Evolutionary conservation across 2,888 invertebrate species (phyloP).

Genomic region (Operophtera brumata): DNA sequence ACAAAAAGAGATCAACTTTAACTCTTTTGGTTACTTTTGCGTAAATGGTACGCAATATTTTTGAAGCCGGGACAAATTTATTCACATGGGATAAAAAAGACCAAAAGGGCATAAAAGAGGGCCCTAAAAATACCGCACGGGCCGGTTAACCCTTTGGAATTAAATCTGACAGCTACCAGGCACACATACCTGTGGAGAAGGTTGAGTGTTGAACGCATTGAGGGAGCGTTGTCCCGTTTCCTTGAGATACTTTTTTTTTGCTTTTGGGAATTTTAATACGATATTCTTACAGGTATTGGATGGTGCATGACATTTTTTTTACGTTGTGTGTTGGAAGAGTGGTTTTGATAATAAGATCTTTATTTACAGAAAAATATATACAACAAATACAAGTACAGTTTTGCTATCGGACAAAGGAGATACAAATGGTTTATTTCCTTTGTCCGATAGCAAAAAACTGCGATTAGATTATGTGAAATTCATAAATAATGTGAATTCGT

Average conservation of each 20-base stretch:
- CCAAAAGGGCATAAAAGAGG: conserved; percentile 15
- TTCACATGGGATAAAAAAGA: conserved; percentile 14
- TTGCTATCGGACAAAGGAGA: too few species aligned
- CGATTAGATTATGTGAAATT: background rate
- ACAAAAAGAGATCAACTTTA: conserved; percentile 34
- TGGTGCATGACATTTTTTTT: background rate
- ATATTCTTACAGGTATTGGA: background rate
- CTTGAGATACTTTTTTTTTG: conserved; percentile 1
- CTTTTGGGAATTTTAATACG: conserved; percentile 9
- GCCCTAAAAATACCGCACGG: conserved; percentile 29
- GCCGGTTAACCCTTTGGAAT: conserved; percentile 44
- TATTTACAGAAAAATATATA: too few species aligned
- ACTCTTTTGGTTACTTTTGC: conserved; percentile 30
- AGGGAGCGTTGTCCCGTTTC: conserved; percentile 34
- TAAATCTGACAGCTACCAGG: conserved; percentile 47
- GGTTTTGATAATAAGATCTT: too few species aligned
- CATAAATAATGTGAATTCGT: background rate
- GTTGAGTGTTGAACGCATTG: conserved; percentile 43
- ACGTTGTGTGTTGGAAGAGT: too few species aligned
- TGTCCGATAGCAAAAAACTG: background rate
- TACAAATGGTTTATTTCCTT: too few species aligned
- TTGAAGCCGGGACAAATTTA: conserved; percentile 1
- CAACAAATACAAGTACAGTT: too few species aligned
- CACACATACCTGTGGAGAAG: conserved; percentile 42
- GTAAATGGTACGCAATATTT: conserved; percentile 19